A percentile compares a stretch with the other conserved stretches of the same genome.
phyloP scores from a whole-genome alignment of 2,113 vertebrate species.

The Pedetes capensis region DNA sequence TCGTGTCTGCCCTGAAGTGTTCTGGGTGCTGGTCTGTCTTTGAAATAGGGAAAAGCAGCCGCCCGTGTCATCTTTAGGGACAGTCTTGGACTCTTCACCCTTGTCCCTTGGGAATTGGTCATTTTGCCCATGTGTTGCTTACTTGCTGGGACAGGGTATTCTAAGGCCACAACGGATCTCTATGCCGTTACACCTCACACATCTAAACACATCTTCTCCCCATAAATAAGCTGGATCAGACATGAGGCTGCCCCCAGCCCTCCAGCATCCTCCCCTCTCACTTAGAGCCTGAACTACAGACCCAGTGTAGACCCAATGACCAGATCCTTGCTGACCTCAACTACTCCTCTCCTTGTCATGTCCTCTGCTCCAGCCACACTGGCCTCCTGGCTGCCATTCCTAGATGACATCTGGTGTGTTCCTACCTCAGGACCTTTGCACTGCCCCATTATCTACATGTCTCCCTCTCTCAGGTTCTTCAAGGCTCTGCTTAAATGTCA shows the following conservation, averaged over 20 bases:
- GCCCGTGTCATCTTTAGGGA: neutral
- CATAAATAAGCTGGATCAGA: neutral
- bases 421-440: neutral
- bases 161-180: neutral
- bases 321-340: neutral
- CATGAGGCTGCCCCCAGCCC: neutral
- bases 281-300: neutral
- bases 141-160: neutral
- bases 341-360: neutral
- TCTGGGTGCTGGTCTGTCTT: neutral
- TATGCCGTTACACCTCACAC: neutral
- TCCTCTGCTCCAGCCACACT: neutral
- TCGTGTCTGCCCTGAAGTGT: accelerated
- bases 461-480: accelerated
- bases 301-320: neutral
- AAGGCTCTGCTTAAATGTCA: neutral
- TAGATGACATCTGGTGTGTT: accelerated
- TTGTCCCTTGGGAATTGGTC: accelerated
- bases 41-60: neutral
- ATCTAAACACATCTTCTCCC: neutral
- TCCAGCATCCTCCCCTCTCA: neutral
- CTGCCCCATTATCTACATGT: accelerated
- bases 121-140: accelerated
- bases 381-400: neutral
- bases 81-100: neutral